phyloP scores from a whole-genome alignment of 2,888 invertebrate species.

The Ormyrus thymus region DNA sequence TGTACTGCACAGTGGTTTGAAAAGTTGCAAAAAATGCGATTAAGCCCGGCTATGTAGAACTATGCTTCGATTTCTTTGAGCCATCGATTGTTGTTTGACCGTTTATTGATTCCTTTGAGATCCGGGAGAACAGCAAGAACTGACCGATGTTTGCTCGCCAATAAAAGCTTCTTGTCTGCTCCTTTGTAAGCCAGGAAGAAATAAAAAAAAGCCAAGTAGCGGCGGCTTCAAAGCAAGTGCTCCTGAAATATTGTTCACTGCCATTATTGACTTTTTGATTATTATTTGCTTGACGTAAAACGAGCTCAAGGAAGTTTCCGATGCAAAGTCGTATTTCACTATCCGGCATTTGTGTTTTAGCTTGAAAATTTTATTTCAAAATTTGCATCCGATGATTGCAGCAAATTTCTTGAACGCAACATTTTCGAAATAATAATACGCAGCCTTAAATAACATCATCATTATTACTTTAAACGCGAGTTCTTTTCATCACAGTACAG shows the following conservation, averaged over 20 bases:
- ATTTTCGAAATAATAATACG: too few species aligned
- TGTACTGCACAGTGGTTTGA: too few species aligned
- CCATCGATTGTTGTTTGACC: conserved; percentile 34
- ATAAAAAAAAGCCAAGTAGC: conserved; percentile 5
- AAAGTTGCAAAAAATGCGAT: too few species aligned
- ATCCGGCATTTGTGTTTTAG: too few species aligned
- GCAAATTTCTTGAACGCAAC: too few species aligned
- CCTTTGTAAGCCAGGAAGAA: conserved; percentile 13
- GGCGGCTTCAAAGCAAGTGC: conserved; percentile 25
- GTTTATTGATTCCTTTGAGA: conserved; percentile 49
- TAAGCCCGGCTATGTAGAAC: background rate
- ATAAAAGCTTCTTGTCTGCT: conserved; percentile 34
- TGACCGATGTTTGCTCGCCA: conserved; percentile 48
- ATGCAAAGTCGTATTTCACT: too few species aligned
- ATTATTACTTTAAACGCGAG: too few species aligned
- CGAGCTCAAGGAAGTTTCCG: background rate
- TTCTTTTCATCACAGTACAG: too few species aligned
- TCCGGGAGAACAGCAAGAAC: conserved; percentile 2
- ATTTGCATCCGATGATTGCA: too few species aligned
- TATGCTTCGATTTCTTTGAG: conserved; percentile 4
- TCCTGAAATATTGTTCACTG: conserved; percentile 30
- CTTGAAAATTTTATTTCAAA: too few species aligned
- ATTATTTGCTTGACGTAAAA: background rate
- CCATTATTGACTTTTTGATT: conserved; percentile 36
- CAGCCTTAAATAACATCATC: too few species aligned